Evolutionary conservation across 2,113 vertebrate genomes (phyloP).

Genomic region (Capreolus pygargus): DNA sequence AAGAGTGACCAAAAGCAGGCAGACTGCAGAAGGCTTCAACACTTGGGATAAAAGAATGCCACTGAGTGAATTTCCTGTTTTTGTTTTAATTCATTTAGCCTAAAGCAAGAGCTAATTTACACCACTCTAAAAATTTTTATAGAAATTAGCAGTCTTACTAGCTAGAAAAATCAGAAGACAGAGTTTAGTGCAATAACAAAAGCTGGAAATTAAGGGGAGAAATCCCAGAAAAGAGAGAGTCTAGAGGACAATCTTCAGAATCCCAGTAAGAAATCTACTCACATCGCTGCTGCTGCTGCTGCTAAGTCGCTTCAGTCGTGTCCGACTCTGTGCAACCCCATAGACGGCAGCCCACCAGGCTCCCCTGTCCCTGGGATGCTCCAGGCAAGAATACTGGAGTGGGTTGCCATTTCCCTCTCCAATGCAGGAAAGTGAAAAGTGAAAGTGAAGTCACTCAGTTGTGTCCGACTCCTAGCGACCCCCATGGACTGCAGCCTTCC

Average conservation of each 20-base stretch:
- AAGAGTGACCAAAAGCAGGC: neutral
- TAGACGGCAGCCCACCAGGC: too few relatives aligned
- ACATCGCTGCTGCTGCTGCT: neutral
- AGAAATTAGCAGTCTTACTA: neutral
- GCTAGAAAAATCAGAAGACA: neutral
- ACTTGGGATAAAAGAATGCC: neutral
- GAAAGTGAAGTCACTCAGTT: too few relatives aligned
- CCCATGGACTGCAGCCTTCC: too few relatives aligned
- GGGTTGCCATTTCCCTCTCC: too few relatives aligned
- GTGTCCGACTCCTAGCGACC: too few relatives aligned
- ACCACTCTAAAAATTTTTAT: neutral
- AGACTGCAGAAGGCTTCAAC: neutral
- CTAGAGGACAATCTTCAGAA: neutral
- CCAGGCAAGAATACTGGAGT: too few relatives aligned
- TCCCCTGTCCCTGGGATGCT: too few relatives aligned
- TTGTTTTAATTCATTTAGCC: neutral
- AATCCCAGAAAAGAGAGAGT: neutral
- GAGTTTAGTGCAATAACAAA: neutral
- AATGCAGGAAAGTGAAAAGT: too few relatives aligned
- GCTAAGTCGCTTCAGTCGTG: too few relatives aligned
- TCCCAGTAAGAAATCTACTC: neutral
- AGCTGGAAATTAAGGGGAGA: neutral
- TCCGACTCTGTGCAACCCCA: too few relatives aligned
- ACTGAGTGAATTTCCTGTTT: neutral
- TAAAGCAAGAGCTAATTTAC: neutral